These are phyloP conservation scores for Diachasma alloeum DNA, from an alignment of 1,140 invertebrate species.

Conservation along the genomic window DNA sequence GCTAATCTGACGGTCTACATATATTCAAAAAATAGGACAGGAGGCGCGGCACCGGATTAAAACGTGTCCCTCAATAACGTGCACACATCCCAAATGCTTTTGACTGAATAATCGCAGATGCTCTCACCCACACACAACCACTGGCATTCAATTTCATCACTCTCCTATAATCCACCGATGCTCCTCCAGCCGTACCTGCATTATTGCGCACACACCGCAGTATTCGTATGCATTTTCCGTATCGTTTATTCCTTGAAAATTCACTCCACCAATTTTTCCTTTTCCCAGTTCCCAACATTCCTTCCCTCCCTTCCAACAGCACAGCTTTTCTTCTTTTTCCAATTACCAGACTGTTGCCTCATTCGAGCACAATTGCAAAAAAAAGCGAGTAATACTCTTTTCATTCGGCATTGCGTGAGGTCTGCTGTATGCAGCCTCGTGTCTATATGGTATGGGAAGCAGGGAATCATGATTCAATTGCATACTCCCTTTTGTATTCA, in stretches of 20 bases:
- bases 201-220: neutral
- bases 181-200: neutral
- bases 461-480: neutral
- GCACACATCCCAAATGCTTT: neutral
- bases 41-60: neutral
- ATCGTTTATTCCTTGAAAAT: neutral
- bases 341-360: neutral
- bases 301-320: neutral
- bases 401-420: neutral
- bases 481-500: neutral
- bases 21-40: neutral
- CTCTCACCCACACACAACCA: neutral
- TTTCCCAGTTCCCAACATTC: neutral
- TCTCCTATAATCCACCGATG: slow-evolving; percentile 12
- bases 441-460: neutral
- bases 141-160: slow-evolving; percentile 18
- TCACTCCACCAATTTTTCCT: slow-evolving; percentile 3
- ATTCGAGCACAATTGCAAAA: neutral
- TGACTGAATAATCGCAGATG: slow-evolving; percentile 10
- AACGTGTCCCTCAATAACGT: neutral
- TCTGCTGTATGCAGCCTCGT: neutral
- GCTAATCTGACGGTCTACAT: neutral
- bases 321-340: neutral
- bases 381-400: neutral
- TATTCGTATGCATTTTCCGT: neutral